Base-by-base conservation (phyloP, 2,888 invertebrate genomes). In the Zeuzera pyrina region DNA sequence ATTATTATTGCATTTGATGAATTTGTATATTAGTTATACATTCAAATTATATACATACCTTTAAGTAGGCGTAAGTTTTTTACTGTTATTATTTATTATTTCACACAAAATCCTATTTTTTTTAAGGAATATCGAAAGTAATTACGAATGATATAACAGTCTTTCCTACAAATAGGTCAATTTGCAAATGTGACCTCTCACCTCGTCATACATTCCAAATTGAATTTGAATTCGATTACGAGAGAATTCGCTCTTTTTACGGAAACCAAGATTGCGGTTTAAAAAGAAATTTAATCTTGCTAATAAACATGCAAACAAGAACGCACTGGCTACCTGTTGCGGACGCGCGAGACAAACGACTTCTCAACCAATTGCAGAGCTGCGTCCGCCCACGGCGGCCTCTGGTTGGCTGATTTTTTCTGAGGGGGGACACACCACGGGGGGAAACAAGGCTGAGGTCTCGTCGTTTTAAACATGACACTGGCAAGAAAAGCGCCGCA, bases 261-360 rank as follows among this genome's bases (percentile, higher is more conserved):
- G 48, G 36, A 45, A 44, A 43, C 60, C 61, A 55, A 69, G 71
- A 68, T 68, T 65, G 71, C 62, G 68, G 70, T 55, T 67, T 58
- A 68, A 77, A 77, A 79, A 72, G 62, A 69, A 73, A 77, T 72
- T 73, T 74, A 76, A 81, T 81, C 78, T 68, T 52, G 61, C 79
- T 83, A 79, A 81, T 81, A 81, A 78, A 78, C 77, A 81, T 73
- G 78, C 78, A 78, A 77, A 79, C 76, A 81, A 69, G 71, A 71
- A 69, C 69, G 62, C 66, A 60, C 50, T 56, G 62, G 66, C 67
- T 72, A 84, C 84, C 87, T 88, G 69, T 88, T 87, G 62, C 87
- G 73, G 34, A 76, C 78, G 64, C 66, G 54, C 66, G 74, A 64
- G 72, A 77, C 77, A 61, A 61, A 63, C 63, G 60, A 48, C 48